Conservation (phyloP, 2,888 invertebrate genomes). For the Aspidiotus destructor region DNA sequence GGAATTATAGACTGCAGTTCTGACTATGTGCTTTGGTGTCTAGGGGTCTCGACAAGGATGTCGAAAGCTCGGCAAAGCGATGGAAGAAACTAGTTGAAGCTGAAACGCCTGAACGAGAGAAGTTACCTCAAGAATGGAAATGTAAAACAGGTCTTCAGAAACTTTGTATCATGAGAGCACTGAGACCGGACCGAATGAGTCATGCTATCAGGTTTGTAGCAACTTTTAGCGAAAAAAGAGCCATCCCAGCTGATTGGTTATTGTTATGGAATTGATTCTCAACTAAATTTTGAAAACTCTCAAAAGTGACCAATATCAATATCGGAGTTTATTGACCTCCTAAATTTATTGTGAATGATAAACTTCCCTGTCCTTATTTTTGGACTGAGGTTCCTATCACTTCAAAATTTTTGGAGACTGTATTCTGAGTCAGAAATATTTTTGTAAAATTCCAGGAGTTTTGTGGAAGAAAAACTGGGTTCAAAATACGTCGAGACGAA, state of each 20-base stretch:
- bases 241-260: too few species aligned
- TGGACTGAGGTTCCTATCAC: too few species aligned
- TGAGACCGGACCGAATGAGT: conserved; percentile 88
- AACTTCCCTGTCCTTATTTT: too few species aligned
- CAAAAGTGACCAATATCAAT: too few species aligned
- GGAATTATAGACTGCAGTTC: too few species aligned
- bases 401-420: too few species aligned
- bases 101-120: conserved; percentile 86
- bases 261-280: too few species aligned
- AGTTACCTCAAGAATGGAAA: conserved; percentile 93
- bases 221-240: too few species aligned
- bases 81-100: conserved; percentile 90
- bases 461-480: conserved; percentile 82
- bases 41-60: conserved; percentile 75
- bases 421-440: too few species aligned
- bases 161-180: conserved; percentile 82
- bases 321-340: too few species aligned
- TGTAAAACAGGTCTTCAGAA: conserved; percentile 73
- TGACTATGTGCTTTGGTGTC: conserved; percentile 38
- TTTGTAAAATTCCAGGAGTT: conserved; percentile 47
- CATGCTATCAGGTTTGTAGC: conserved; percentile 63
- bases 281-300: too few species aligned
- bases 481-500: conserved; percentile 69
- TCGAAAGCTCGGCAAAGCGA: conserved; percentile 79
- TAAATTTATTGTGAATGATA: too few species aligned